Conservation (phyloP, 2,888 invertebrate species). For the Pristionchus entomophagus region DNA sequence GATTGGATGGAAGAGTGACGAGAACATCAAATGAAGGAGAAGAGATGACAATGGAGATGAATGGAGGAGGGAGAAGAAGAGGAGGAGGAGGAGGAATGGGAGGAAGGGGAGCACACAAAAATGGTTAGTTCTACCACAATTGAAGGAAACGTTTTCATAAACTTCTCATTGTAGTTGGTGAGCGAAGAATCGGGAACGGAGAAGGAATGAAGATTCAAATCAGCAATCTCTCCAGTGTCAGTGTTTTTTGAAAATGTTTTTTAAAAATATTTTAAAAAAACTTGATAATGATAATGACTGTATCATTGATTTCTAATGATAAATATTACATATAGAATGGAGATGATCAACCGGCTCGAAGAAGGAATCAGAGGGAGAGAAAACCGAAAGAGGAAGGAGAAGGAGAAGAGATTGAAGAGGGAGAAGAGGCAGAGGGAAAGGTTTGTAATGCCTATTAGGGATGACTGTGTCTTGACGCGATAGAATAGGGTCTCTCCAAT, state of each 20-base stretch:
- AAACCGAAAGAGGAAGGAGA: not conserved
- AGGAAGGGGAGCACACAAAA: not conserved
- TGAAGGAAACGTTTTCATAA: not conserved
- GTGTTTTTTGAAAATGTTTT: not conserved
- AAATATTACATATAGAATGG: not conserved
- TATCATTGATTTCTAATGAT: not conserved
- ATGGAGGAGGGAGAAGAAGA: constrained; percentile 40
- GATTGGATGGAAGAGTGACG: constrained; percentile 41
- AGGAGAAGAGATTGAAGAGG: not conserved
- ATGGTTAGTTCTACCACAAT: not conserved
- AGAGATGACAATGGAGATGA: not conserved
- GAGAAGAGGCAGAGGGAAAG: not conserved
- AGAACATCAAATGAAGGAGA: constrained; percentile 18
- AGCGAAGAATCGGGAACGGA: not conserved
- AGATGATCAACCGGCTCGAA: constrained; percentile 20
- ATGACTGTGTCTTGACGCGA: too few species aligned
- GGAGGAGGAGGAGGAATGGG: not conserved
- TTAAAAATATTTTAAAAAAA: not conserved
- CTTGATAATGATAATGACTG: too few species aligned
- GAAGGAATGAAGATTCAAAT: constrained; percentile 37
- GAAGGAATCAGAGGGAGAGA: constrained; percentile 23
- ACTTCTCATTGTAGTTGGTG: not conserved
- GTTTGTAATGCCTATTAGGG: not conserved
- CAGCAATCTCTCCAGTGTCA: not conserved
- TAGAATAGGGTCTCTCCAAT: too few species aligned